Percentiles rank a stretch among this genome's conserved stretches.
phyloP scores from a whole-genome alignment of 2,113 vertebrate genomes.

The Leucopsar rothschildi region DNA sequence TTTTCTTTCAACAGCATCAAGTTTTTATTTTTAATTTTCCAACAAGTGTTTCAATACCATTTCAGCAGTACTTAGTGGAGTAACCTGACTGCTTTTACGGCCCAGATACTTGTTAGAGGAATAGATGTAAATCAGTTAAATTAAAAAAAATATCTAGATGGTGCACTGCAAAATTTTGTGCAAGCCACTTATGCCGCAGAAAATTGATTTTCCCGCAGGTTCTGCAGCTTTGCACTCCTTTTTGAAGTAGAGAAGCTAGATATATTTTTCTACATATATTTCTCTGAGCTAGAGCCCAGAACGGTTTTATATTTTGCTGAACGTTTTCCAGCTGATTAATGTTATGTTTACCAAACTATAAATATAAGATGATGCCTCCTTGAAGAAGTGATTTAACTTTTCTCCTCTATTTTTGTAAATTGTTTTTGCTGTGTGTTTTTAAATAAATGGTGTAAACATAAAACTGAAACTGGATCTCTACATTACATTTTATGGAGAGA shows the following conservation, averaged over 20 bases:
- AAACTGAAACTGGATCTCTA: not conserved
- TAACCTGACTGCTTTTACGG: not conserved
- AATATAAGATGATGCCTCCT: conserved; percentile 15
- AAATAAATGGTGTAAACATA: not conserved
- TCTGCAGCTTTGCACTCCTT: conserved; percentile 46
- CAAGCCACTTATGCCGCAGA: conserved; percentile 10
- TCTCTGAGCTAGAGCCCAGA: conserved; percentile 39
- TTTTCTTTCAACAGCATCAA: not conserved
- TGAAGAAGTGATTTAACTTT: conserved; percentile 37
- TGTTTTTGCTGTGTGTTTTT: not conserved
- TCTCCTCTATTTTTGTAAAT: conserved; percentile 2
- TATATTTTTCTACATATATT: conserved; percentile 48
- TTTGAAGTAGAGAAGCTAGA: conserved; percentile 54
- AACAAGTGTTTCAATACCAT: not conserved
- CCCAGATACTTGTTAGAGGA: not conserved
- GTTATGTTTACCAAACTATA: conserved; percentile 46
- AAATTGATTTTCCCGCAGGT: conserved; percentile 65
- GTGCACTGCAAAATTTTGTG: conserved; percentile 5
- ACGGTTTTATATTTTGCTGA: conserved; percentile 8
- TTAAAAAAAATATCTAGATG: not conserved
- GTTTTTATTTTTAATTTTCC: not conserved
- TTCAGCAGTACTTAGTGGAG: not conserved
- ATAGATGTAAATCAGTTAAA: conserved; percentile 26
- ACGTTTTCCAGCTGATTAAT: conserved; percentile 61
- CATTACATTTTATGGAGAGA: not conserved